Evolutionary conservation across 2,888 invertebrate species (phyloP), one percentile per base, ranked within the genome.

Genomic region (Xestoiulus laeticollis): DNA sequence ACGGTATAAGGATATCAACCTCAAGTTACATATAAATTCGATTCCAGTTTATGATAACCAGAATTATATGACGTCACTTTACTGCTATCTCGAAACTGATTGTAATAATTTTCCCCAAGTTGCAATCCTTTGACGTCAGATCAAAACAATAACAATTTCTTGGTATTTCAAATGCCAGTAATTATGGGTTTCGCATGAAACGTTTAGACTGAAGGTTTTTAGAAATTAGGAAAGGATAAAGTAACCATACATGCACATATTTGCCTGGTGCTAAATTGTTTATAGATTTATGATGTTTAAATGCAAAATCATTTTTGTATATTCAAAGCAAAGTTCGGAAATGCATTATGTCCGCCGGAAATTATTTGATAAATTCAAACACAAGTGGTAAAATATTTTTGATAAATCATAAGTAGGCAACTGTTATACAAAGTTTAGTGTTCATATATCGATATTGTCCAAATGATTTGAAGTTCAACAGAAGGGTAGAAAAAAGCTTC

Each of bases 331-430:
- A 48, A 48, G 16, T 48, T 48, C 48, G 48, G 68, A 26, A 68
- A 68, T 59, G 19, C 59, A 48, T 48, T 19, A 68, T 68, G 68
- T 68, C 68, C 68, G 68, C 68, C 68, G 68, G 68, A 68, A 68
- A 68, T 12, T 26, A n/a, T 59, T n/a, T 8, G 38, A 38, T n/a
- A 59, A 59, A n/a, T n/a, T 0, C 59, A n/a, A n/a, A 59, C 3
- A 59, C n/a, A n/a, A n/a, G n/a, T n/a, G n/a, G 59, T n/a, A 59
- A n/a, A 48, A 48, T n/a, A n/a, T n/a, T n/a, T n/a, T n/a, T n/a
- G n/a, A n/a, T n/a, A 38, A 8, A 38, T 5, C 38, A 8, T 38
- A 8, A 38, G 6, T 8, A 38, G 5, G 38, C 38, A 38, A 38
- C 8, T 8, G 38, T 38, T 38, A 8, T 5, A 38, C 6, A 38